A percentile compares a stretch with the other conserved stretches of the same genome.
These are phyloP conservation scores for Actinernus sp. DNA, from an alignment of 92 coral and sea anemone species.

Conservation along the genomic window DNA sequence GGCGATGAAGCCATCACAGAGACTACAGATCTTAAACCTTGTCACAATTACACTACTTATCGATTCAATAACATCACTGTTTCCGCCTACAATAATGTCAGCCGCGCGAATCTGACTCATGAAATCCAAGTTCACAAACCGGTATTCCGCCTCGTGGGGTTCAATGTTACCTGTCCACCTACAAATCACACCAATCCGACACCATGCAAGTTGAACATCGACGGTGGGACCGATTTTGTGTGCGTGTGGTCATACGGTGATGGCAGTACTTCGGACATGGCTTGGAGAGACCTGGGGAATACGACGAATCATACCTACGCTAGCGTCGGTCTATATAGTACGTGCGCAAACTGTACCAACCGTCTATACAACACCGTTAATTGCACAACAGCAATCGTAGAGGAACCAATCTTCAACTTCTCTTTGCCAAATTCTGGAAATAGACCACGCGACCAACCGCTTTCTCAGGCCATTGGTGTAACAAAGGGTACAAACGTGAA, in stretches of 20 bases:
- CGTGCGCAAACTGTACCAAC: slow-evolving; percentile 72
- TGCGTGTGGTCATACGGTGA: slow-evolving; percentile 88
- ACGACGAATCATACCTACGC: slow-evolving; percentile 61
- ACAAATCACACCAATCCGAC: slow-evolving; percentile 79
- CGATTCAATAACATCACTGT: slow-evolving; percentile 55
- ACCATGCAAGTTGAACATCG: slow-evolving; percentile 77
- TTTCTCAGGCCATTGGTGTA: slow-evolving; percentile 40
- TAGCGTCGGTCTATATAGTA: slow-evolving; percentile 59
- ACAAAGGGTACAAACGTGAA: slow-evolving; percentile 77
- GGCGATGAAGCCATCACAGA: slow-evolving; percentile 66
- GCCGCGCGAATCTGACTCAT: slow-evolving; percentile 47
- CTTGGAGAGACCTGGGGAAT: slow-evolving; percentile 67
- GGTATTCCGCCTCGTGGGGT: slow-evolving; percentile 73
- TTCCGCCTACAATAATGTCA: slow-evolving; percentile 80
- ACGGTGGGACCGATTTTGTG: slow-evolving; percentile 79
- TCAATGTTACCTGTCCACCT: slow-evolving; percentile 52
- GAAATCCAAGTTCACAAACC: slow-evolving; percentile 88
- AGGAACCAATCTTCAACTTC: slow-evolving; percentile 60
- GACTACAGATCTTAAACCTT: slow-evolving; percentile 11
- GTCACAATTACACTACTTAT: slow-evolving; percentile 55
- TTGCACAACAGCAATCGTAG: slow-evolving; percentile 70
- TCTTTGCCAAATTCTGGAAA: slow-evolving; percentile 38
- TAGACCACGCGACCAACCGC: slow-evolving; percentile 41
- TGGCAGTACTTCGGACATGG: slow-evolving; percentile 29
- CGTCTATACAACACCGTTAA: slow-evolving; percentile 78